These are phyloP conservation scores for Pantelozetes paolii DNA, from an alignment of 2,888 invertebrate species.

Conservation along the genomic window DNA sequence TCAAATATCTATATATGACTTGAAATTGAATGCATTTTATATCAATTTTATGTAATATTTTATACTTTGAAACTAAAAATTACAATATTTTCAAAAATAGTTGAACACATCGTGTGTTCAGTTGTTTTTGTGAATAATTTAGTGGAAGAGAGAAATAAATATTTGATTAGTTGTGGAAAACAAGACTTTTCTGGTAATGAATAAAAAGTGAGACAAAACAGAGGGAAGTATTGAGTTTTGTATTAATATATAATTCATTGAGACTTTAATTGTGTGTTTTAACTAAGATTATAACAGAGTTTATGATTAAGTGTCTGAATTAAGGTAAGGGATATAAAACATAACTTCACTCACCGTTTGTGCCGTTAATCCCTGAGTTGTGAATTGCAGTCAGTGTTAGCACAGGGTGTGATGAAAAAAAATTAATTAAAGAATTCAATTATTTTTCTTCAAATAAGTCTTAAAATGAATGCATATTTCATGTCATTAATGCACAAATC, in stretches of 20 bases:
- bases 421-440: constrained; percentile 14
- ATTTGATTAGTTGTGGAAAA: constrained; percentile 1
- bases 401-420: background rate
- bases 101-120: background rate
- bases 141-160: background rate
- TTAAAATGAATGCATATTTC: too few species aligned
- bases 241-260: background rate
- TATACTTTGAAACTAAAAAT: too few species aligned
- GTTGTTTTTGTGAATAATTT: background rate
- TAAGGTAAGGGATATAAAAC: background rate
- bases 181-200: background rate
- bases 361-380: constrained; percentile 61
- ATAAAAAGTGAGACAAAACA: background rate
- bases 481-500: too few species aligned
- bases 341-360: constrained; percentile 57
- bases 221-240: background rate
- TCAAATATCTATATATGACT: too few species aligned
- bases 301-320: background rate
- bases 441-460: background rate
- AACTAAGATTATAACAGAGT: constrained; percentile 14
- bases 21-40: too few species aligned
- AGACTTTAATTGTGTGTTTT: background rate
- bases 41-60: too few species aligned
- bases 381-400: constrained; percentile 7
- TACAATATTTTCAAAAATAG: background rate